Base-by-base conservation (phyloP, 2,113 vertebrate genomes). In the Zapornia atra region DNA sequence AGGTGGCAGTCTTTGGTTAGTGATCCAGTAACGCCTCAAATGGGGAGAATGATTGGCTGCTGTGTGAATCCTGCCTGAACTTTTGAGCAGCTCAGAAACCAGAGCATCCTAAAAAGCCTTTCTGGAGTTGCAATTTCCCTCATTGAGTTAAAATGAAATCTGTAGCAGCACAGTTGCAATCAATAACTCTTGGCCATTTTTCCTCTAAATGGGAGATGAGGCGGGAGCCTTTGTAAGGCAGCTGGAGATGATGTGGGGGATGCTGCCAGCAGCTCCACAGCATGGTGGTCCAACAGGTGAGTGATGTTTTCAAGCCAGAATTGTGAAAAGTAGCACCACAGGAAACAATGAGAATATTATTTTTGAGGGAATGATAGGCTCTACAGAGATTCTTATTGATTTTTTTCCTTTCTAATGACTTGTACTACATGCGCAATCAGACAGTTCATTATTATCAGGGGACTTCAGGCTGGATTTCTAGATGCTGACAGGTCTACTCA, bases 321-420 rank as follows among this genome's bases (percentile, higher is more conserved):
- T n/a, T 53, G 61, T 91, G 88, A 92, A 72, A 91, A 96, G 86
- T 31, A 82, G 36, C 80, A 87, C 83, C 44, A 26, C 57, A 54
- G 83, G 75, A 93, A 96, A 96, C 95, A 88, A 92, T 94, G 90
- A 81, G 86, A 95, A 91, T 96, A 97, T 94, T 89, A 90, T 93
- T 96, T 97, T 95, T 92, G 95, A 94, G 94, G 83, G 73, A 95
- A 81, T 92, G 75, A 95, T 72, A 72, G 86, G 91, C 59, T 92
- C 86, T 40, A 10, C 66, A 7, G 20, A 94, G 79, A 75, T 95
- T 85, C 73, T 53, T 80, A 94, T 89, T 87, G 96, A 95, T 96
- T 95, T 94, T 33, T 81, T 88, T n/a, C 77, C 48, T 79, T 79
- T 96, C 77, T 96, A 96, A 95, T 97, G 94, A 95, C 80, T 95